Base-by-base conservation (phyloP, 2,113 vertebrate genomes). In the Crotophaga sulcirostris region DNA sequence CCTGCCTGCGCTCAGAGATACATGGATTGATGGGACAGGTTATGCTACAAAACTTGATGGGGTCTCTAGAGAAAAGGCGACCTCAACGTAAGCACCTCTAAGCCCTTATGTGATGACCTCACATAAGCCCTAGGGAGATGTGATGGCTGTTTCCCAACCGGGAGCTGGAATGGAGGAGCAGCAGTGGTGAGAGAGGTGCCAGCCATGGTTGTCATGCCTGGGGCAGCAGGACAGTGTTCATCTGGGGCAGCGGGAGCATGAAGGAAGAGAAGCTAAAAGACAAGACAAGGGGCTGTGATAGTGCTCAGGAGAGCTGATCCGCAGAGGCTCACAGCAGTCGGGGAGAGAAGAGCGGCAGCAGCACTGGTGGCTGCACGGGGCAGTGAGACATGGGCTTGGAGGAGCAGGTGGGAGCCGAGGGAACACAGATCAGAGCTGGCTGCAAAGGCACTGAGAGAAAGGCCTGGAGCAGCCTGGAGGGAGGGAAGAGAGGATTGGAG, bases 391-490 rank as follows among this genome's bases (percentile, higher is more conserved):
- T 29, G 42, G 25, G 33, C 51, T 90, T 1, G 0, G 75, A 83
- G 68, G 15, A 6, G 5, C 64, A 15, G 13, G 49, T 36, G 42
- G 82, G 31, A 91, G 45, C 31, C 2, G 18, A 94, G 81, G 62
- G 52, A 95, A 56, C 17, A 47, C 23, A 85, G 74, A 93, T 79
- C 91, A 91, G 81, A 93, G 81, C 79, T 28, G 69, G 58, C 62
- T 87, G 87, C 2, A 13, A 58, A 84, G 58, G 31, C 10, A 4
- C 67, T 13, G 49, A 84, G 64, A 91, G 60, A 87, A 96, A 87
- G 73, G 89, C 87, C 87, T 89, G 84, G 58, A 79, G 88, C 85
- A 95, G 82, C 79, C 89, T 91, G 89, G 62, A 89, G 84, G 85
- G 93, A 84, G 34, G 60, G 23, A 87, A 91, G 40, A 69, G 62